Conservation (phyloP, 2,797 vertebrate species). For the Aeoliscus strigatus region DNA sequence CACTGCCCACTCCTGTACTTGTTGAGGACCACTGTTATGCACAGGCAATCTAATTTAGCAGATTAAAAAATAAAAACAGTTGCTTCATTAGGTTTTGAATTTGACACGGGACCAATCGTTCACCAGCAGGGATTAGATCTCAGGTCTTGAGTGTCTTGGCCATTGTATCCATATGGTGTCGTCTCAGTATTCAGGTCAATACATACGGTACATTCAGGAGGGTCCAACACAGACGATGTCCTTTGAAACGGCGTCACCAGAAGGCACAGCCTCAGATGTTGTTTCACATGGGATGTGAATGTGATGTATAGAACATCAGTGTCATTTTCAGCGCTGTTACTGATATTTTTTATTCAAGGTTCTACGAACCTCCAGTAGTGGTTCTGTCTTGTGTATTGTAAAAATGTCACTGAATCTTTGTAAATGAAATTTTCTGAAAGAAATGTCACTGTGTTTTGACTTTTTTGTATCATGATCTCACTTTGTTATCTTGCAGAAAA, state of each 20-base stretch:
- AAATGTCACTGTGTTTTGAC: slow-evolving; percentile 3
- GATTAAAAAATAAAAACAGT: slow-evolving; percentile 6
- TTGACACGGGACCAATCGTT: slow-evolving; percentile 37
- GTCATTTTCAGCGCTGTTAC: slow-evolving; percentile 49
- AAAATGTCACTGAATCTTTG: slow-evolving; percentile 62
- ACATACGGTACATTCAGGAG: slow-evolving; percentile 32
- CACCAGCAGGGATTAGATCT: slow-evolving; percentile 51
- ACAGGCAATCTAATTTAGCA: slow-evolving; percentile 65
- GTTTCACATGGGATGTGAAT: slow-evolving; percentile 36
- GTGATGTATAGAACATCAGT: slow-evolving; percentile 47
- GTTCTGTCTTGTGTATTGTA: slow-evolving; percentile 61
- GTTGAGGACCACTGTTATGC: slow-evolving; percentile 47
- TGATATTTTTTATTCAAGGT: slow-evolving; percentile 53
- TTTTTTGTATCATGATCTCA: too few species aligned
- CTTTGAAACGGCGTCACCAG: slow-evolving; percentile 11
- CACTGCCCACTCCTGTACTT: slow-evolving; percentile 34
- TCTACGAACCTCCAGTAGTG: slow-evolving; percentile 57
- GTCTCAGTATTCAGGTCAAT: slow-evolving; percentile 66
- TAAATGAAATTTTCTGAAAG: slow-evolving; percentile 67
- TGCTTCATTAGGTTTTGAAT: slow-evolving; percentile 35
- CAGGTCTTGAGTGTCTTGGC: slow-evolving; percentile 42
- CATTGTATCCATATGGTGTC: slow-evolving; percentile 57
- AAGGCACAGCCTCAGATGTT: slow-evolving; percentile 43
- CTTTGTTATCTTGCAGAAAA: too few species aligned
- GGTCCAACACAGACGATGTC: slow-evolving; percentile 24